phyloP scores from a whole-genome alignment of 2,888 invertebrate genomes.

The Steinernema scapterisci region DNA sequence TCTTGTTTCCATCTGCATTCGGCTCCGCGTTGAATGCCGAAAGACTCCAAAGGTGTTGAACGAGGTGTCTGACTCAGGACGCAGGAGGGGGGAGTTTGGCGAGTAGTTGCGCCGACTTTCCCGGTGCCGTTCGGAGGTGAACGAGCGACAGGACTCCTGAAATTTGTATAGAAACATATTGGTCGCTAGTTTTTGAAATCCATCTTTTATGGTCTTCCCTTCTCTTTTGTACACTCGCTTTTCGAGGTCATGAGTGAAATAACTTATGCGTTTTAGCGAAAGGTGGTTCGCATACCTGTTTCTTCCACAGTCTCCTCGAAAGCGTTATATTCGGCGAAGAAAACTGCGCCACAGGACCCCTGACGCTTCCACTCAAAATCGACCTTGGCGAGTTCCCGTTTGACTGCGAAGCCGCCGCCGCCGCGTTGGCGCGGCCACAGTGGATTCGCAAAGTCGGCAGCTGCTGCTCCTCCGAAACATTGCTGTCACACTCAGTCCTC shows the following conservation, averaged over 20 bases:
- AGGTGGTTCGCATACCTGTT: conserved; percentile 49
- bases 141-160: conserved; percentile 34
- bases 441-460: conserved; percentile 62
- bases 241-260: not conserved
- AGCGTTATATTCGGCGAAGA: conserved; percentile 26
- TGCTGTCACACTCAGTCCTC: conserved; percentile 52
- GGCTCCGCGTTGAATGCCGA: conserved; percentile 3
- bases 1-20: not conserved
- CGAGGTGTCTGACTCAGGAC: conserved; percentile 31
- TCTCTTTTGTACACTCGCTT: conserved; percentile 8
- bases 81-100: conserved; percentile 12
- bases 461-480: conserved; percentile 49
- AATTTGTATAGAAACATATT: not conserved
- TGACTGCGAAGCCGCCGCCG: not conserved
- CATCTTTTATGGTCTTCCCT: no score
- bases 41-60: conserved; percentile 34
- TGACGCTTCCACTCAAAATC: not conserved
- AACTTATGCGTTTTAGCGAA: not conserved
- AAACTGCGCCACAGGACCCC: conserved; percentile 34
- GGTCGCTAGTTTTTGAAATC: not conserved
- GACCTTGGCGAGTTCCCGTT: conserved; percentile 34
- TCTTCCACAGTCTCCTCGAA: conserved; percentile 47
- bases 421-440: conserved; percentile 48
- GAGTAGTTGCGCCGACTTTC: conserved; percentile 20
- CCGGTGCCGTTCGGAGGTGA: conserved; percentile 9